Conservation (phyloP, 2,888 invertebrate species). For the Ophraella communa region DNA sequence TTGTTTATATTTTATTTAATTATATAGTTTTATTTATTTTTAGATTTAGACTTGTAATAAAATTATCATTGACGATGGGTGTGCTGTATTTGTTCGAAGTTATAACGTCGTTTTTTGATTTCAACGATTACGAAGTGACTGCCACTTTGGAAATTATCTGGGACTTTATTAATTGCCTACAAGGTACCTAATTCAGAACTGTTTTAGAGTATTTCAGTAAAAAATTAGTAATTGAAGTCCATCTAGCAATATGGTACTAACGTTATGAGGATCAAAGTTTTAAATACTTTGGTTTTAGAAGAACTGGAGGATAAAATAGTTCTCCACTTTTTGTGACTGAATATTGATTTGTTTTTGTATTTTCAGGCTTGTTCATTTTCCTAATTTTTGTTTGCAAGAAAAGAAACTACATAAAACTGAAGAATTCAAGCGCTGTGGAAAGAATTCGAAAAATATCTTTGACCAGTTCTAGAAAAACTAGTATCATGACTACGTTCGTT, state of each 20-base stretch:
- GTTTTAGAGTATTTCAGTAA: too few species aligned
- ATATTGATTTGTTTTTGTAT: slow-evolving; percentile 4
- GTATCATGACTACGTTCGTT: slow-evolving; percentile 6
- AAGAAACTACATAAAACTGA: slow-evolving; percentile 66
- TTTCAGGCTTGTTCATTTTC: slow-evolving; percentile 68
- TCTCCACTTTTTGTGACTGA: too few species aligned
- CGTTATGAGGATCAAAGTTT: too few species aligned
- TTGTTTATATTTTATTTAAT: too few species aligned
- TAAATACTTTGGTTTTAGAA: too few species aligned
- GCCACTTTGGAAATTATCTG: slow-evolving; percentile 57
- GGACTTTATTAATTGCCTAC: slow-evolving; percentile 73
- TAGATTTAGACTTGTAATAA: slow-evolving; percentile 74
- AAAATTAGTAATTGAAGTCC: too few species aligned
- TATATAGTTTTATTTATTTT: too few species aligned
- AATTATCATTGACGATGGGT: slow-evolving; percentile 81
- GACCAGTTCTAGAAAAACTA: slow-evolving; percentile 30
- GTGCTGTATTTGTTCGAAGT: slow-evolving; percentile 75
- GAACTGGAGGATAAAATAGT: too few species aligned
- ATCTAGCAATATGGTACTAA: too few species aligned
- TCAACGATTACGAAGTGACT: slow-evolving; percentile 52
- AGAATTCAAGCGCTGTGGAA: slow-evolving; percentile 59
- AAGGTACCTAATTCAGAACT: slow-evolving; percentile 62
- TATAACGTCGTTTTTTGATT: slow-evolving; percentile 66
- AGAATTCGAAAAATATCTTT: slow-evolving; percentile 41
- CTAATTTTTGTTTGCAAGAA: slow-evolving; percentile 74